Evolutionary conservation across 2,888 invertebrate species (phyloP).

Genomic region (Mimachlamys varia): DNA sequence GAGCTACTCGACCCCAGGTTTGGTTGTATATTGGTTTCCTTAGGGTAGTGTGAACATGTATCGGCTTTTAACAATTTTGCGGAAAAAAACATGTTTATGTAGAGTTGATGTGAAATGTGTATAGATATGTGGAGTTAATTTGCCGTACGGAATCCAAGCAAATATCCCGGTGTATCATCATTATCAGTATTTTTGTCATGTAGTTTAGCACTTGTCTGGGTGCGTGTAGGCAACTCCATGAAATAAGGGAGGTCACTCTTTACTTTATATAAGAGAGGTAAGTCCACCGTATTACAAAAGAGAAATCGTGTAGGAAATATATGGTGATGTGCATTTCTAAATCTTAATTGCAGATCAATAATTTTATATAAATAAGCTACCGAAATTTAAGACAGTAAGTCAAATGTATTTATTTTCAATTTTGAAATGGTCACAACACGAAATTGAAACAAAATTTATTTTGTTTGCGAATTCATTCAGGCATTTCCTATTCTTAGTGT

Average conservation of each 20-base stretch:
- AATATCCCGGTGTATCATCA: slow-evolving; percentile 11
- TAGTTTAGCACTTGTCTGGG: background rate
- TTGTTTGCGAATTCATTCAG: background rate
- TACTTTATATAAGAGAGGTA: background rate
- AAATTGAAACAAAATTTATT: no score
- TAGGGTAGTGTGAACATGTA: background rate
- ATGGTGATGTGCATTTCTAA: no score
- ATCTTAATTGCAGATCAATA: no score
- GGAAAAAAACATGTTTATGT: background rate
- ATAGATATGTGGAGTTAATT: background rate
- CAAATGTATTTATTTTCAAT: no score
- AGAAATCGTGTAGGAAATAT: background rate
- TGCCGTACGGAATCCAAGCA: background rate
- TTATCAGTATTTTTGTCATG: slow-evolving; percentile 23
- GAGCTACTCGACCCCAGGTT: background rate
- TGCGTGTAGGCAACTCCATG: background rate
- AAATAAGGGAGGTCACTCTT: background rate
- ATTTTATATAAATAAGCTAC: no score
- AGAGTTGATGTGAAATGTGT: no score
- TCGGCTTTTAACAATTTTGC: background rate
- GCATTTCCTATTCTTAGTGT: no score
- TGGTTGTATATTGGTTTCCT: slow-evolving; percentile 3
- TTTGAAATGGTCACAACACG: no score
- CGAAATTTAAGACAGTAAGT: no score
- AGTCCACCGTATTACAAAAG: background rate